Evolutionary conservation across 35 echinoderm and acorn worm genomes (phyloP).

Genomic region (Diadema setosum): DNA sequence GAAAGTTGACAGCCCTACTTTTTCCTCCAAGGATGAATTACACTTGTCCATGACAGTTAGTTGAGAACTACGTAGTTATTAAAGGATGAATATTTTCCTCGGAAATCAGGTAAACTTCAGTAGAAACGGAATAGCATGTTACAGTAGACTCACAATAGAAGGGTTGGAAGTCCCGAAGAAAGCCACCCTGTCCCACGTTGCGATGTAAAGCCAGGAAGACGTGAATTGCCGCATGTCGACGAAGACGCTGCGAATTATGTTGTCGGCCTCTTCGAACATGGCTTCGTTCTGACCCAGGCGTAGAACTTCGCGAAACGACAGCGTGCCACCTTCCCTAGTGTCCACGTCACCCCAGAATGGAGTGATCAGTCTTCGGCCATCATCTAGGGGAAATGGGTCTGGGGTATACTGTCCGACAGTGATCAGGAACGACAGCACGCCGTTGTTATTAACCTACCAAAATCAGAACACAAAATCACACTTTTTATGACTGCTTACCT

Average conservation of each 20-base stretch:
- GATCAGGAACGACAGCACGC: constrained; percentile 19
- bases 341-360: constrained; percentile 44
- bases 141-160: no score
- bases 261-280: background rate
- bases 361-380: background rate
- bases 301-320: background rate
- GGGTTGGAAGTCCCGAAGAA: no score
- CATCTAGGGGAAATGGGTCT: background rate
- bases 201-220: constrained; percentile 23
- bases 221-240: background rate
- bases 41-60: no score
- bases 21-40: no score
- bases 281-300: background rate
- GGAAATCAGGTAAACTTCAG: no score
- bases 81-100: no score
- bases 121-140: no score
- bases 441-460: constrained; percentile 41
- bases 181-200: constrained; percentile 20
- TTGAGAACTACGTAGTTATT: no score
- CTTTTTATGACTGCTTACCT: no score
- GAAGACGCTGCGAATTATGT: background rate
- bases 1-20: no score
- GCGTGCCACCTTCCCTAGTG: background rate
- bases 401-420: background rate
- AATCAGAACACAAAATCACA: no score